These are phyloP conservation scores for Aplysia californica DNA, from an alignment of 1,140 invertebrate species.

Conservation along the genomic window DNA sequence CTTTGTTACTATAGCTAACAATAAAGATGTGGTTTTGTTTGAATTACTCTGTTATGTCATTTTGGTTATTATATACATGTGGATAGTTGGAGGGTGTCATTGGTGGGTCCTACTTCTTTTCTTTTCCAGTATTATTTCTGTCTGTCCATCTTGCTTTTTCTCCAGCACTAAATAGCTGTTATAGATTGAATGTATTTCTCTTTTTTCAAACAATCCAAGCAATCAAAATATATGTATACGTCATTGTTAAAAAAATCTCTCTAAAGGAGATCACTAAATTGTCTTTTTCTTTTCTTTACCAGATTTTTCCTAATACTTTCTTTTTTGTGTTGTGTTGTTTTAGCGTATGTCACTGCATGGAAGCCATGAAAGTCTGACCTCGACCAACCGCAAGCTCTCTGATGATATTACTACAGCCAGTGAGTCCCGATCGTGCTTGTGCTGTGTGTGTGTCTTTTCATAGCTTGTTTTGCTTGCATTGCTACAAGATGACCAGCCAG, in stretches of 20 bases:
- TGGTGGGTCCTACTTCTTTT: too few species aligned
- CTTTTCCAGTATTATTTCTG: too few species aligned
- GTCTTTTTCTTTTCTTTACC: neutral
- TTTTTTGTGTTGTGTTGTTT: too few species aligned
- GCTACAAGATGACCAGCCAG: neutral
- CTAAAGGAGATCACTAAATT: neutral
- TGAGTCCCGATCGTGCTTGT: neutral
- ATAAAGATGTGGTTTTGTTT: too few species aligned
- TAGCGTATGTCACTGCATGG: constrained; percentile 33
- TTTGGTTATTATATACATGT: too few species aligned
- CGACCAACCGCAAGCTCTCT: constrained; percentile 19
- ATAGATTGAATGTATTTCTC: neutral
- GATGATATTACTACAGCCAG: constrained; percentile 30
- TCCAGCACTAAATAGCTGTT: neutral
- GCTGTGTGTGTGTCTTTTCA: neutral
- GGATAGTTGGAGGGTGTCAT: too few species aligned
- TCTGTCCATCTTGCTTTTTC: too few species aligned
- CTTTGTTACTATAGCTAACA: too few species aligned
- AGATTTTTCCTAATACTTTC: too few species aligned
- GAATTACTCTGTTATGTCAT: too few species aligned
- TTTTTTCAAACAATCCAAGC: neutral
- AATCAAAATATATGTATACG: neutral
- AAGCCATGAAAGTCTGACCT: constrained; percentile 35
- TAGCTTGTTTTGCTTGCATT: neutral
- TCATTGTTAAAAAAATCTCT: neutral